Conservation (phyloP, 2,113 vertebrate species). For the Atractosteus spatula region DNA sequence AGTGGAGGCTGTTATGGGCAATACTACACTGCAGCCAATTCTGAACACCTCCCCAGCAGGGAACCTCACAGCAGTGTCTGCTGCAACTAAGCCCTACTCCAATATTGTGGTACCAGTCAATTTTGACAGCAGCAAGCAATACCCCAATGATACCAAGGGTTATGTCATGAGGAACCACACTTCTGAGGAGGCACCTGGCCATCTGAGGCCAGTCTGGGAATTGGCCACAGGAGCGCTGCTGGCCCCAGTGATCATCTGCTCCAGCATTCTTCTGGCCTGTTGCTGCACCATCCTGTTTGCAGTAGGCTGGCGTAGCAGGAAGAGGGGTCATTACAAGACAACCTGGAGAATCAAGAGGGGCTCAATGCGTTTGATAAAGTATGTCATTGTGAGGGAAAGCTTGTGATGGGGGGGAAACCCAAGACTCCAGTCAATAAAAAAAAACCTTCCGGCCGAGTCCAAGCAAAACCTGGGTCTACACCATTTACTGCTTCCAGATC, state of each 20-base stretch:
- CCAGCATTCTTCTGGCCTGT: constrained; percentile 66
- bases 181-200: constrained; percentile 6
- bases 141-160: constrained; percentile 73
- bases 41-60: constrained; percentile 1
- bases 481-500: no score
- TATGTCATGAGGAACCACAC: constrained; percentile 68
- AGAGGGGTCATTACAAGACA: constrained; percentile 67
- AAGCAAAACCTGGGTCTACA: no score
- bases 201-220: constrained; percentile 46
- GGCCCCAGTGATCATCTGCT: constrained; percentile 63
- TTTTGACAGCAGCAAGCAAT: constrained; percentile 65
- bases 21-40: not conserved
- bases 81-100: constrained; percentile 18
- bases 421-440: no score
- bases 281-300: constrained; percentile 67
- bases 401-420: constrained; percentile 29
- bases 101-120: constrained; percentile 28
- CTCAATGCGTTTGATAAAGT: constrained; percentile 66
- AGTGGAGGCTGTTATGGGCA: not conserved
- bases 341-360: constrained; percentile 42
- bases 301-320: constrained; percentile 61
- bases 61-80: not conserved
- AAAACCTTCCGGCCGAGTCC: no score
- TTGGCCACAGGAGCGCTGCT: constrained; percentile 57
- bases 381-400: constrained; percentile 56